These are phyloP conservation scores for Jaculus jaculus DNA, from an alignment of 2,113 vertebrate genomes.

Conservation along the genomic window DNA sequence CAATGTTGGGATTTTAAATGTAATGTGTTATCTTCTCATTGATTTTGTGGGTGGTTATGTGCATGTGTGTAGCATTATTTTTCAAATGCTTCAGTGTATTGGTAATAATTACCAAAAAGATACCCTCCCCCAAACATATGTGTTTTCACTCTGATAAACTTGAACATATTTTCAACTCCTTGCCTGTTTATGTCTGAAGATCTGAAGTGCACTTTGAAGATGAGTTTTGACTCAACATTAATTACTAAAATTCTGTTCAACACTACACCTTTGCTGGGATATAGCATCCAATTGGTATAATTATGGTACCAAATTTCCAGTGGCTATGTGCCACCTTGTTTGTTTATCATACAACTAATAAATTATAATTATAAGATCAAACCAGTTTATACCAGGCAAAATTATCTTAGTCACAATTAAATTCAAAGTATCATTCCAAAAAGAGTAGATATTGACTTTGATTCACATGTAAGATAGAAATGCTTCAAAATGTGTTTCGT, in stretches of 20 bases:
- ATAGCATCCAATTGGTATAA: conserved; percentile 51
- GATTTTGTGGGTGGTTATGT: conserved; percentile 11
- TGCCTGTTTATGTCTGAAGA: background rate
- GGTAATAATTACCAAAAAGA: background rate
- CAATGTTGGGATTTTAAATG: background rate
- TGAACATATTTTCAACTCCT: conserved; percentile 25
- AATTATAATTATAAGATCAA: conserved; percentile 60
- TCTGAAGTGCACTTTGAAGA: background rate
- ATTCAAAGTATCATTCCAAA: conserved; percentile 53
- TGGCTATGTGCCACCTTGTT: conserved; percentile 13
- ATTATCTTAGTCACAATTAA: conserved; percentile 61
- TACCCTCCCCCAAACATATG: background rate
- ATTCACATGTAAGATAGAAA: conserved; percentile 5
- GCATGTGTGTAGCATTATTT: background rate
- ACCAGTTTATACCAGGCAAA: conserved; percentile 54
- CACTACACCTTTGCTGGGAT: conserved; percentile 51
- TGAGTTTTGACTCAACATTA: conserved; percentile 68
- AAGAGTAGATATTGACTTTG: conserved; percentile 50
- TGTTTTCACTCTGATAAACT: conserved; percentile 6
- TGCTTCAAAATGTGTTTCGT: background rate
- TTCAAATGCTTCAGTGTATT: background rate
- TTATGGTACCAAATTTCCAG: conserved; percentile 50
- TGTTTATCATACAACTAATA: conserved; percentile 49
- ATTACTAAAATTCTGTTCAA: conserved; percentile 70
- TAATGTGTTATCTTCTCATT: background rate